Conservation (phyloP, 2,888 invertebrate genomes). For the Aproaerema taeniolella region DNA sequence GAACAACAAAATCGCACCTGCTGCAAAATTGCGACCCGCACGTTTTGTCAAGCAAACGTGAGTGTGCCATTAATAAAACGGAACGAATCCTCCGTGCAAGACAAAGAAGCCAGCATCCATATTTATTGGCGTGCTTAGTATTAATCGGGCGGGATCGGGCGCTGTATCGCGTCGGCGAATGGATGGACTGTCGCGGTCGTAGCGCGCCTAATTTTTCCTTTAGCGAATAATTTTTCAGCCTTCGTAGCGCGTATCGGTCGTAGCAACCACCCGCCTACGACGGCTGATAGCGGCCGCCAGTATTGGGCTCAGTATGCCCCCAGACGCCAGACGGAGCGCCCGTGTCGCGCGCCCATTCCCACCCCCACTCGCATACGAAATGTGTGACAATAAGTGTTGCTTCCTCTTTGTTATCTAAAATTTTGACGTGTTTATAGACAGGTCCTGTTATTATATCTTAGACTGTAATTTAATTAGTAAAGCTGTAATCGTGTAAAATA, state of each 20-base stretch:
- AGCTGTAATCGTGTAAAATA: conserved; percentile 26
- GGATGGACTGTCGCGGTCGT: conserved; percentile 65
- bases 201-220: conserved; percentile 61
- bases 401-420: conserved; percentile 64
- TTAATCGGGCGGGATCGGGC: conserved; percentile 62
- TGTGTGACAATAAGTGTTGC: conserved; percentile 77
- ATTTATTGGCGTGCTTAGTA: conserved; percentile 75
- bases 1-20: conserved; percentile 16
- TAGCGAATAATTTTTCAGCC: conserved; percentile 46
- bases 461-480: conserved; percentile 20
- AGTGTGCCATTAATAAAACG: conserved; percentile 67
- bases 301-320: conserved; percentile 47
- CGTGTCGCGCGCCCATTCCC: conserved; percentile 47
- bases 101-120: conserved; percentile 72
- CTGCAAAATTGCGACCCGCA: conserved; percentile 17
- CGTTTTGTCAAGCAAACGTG: conserved; percentile 64
- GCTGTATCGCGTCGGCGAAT: conserved; percentile 56
- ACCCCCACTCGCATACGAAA: conserved; percentile 57
- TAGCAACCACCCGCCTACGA: conserved; percentile 52
- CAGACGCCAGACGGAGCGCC: conserved; percentile 46
- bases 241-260: conserved; percentile 49
- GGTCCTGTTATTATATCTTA: conserved; percentile 22
- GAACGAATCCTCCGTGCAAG: conserved; percentile 66
- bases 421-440: conserved; percentile 47
- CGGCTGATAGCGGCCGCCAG: conserved; percentile 37